Evolutionary conservation across 2,797 vertebrate genomes (phyloP), one percentile per base, ranked within the genome.

Genomic region (Spheniscus humboldti): DNA sequence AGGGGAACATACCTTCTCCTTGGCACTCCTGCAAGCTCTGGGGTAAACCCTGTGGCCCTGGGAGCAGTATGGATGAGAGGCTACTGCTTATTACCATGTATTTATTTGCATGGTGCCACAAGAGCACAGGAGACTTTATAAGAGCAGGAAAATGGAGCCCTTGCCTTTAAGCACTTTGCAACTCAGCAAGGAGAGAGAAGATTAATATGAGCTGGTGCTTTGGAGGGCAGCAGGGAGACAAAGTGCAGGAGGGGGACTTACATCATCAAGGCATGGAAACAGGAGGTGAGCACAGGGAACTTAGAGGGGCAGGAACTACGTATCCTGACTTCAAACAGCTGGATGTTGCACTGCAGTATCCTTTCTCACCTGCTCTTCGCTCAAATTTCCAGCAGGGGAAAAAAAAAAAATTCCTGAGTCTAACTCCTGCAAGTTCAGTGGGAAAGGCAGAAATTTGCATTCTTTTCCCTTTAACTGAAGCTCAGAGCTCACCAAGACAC

Each of bases 131-230:
- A 57, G 35, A 67, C 77, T 76, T 67, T 25, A 4, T 7, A 33
- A n/a, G 74, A 85, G 79, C 75, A 88, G 41, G 15, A 53, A 94
- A 95, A 75, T 2, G 15, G 64, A 94, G 68, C 45, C 75, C 41
- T 72, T 41, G 47, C 79, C 81, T 92, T 94, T 37, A 73, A 96
- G 43, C 56, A 52, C 77, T 91, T 87, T 77, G 84, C 84, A 47
- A 68, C 75, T 88, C 89, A 94, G 87, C 82, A 86, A 91, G 78
- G 92, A 92, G 68, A 74, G 67, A 68, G 88, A 33, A 85, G 96
- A 95, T 96, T 94, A 96, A 83, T 62, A 55, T 7, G 79, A 94
- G 87, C 82, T 80, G 91, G 75, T 68, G 85, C 85, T 83, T 80
- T 80, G 82, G 87, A 91, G 94, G 87, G 92, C 89, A 77, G 89